These are phyloP conservation scores for Petaurus breviceps DNA, from an alignment of 2,113 vertebrate species.

Conservation along the genomic window DNA sequence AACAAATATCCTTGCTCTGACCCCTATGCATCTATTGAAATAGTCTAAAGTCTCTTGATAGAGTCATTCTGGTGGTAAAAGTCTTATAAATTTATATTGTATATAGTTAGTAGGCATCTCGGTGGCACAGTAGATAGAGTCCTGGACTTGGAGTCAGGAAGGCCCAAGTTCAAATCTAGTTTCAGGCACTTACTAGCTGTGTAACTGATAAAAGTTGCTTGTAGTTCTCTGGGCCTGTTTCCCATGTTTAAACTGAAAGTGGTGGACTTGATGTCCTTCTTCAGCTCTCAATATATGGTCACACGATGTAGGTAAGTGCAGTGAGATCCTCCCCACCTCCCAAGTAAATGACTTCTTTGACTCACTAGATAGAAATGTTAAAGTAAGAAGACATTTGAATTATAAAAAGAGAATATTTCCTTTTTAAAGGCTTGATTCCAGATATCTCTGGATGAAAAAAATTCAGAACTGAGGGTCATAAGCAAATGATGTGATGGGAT, in stretches of 20 bases:
- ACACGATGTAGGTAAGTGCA: neutral
- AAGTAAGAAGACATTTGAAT: constrained; percentile 53
- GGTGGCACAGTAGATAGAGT: neutral
- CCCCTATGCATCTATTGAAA: neutral
- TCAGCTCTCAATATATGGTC: neutral
- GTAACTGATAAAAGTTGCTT: neutral
- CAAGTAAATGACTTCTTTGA: constrained; percentile 35
- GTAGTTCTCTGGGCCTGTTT: neutral
- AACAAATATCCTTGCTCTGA: constrained; percentile 21
- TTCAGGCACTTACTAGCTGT: neutral
- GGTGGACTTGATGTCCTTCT: neutral
- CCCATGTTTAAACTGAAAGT: neutral
- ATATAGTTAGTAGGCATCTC: neutral
- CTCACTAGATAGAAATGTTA: neutral
- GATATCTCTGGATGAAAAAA: constrained; percentile 27
- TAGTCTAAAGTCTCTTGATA: constrained; percentile 3
- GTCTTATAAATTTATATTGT: neutral
- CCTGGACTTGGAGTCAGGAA: neutral
- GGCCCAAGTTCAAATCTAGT: neutral
- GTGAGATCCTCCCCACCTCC: neutral
- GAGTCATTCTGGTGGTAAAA: constrained; percentile 35
- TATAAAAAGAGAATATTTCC: constrained; percentile 29
- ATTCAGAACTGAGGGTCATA: constrained; percentile 50
- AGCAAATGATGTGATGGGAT: constrained; percentile 34
- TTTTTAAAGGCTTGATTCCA: constrained; percentile 14